Conservation (phyloP, 1,140 invertebrate genomes). For the Meloidogyne hapla region DNA sequence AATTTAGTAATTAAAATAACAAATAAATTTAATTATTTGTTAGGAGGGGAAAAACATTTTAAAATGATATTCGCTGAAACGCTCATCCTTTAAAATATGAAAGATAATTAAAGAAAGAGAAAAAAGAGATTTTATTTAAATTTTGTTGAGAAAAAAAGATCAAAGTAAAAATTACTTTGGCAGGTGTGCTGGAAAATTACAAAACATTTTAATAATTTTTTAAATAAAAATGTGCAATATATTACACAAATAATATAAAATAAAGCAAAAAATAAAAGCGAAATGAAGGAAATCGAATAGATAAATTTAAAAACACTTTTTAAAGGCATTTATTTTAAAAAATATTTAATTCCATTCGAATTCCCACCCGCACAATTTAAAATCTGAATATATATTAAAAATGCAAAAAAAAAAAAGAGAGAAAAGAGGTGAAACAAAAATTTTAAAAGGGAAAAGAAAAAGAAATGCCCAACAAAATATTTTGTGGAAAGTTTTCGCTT, state of each 20-base stretch:
- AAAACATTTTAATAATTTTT: background rate
- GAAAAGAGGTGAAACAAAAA: background rate
- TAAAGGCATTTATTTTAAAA: too few relatives aligned
- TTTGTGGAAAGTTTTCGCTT: background rate
- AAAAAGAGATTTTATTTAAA: background rate
- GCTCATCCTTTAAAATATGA: background rate
- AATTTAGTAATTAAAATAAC: too few relatives aligned
- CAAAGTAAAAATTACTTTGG: background rate
- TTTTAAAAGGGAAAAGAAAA: background rate
- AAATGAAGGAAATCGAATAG: too few relatives aligned
- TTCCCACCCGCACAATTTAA: too few relatives aligned
- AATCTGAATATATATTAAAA: too few relatives aligned
- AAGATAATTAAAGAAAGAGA: slow-evolving; percentile 1
- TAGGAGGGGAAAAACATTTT: too few relatives aligned
- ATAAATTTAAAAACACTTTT: too few relatives aligned
- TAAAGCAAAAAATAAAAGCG: too few relatives aligned
- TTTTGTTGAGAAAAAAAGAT: background rate
- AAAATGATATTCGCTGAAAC: too few relatives aligned
- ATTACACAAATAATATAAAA: background rate
- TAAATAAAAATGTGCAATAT: background rate
- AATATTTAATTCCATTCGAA: too few relatives aligned
- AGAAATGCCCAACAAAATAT: background rate
- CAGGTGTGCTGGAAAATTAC: background rate
- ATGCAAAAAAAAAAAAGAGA: background rate
- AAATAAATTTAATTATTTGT: too few relatives aligned